Evolutionary conservation across 2,888 invertebrate genomes (phyloP).

Genomic region (Dynastes maya): DNA sequence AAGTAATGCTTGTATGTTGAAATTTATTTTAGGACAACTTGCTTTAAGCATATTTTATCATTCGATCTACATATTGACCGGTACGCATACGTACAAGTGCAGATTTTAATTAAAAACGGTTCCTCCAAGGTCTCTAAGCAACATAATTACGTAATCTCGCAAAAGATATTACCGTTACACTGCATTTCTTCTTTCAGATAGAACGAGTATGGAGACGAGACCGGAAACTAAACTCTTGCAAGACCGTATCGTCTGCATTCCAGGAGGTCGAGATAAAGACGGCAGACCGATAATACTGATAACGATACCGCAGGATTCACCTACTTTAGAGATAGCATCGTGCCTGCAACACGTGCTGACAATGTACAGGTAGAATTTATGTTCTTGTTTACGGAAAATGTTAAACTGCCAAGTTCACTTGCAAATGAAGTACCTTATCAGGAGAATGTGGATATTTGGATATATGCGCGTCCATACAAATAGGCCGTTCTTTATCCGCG

Average conservation of each 20-base stretch:
- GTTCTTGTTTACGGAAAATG: slow-evolving; percentile 17
- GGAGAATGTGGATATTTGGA: not conserved
- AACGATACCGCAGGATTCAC: slow-evolving; percentile 75
- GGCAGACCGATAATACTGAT: slow-evolving; percentile 77
- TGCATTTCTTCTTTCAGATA: slow-evolving; percentile 42
- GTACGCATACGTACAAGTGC: not conserved
- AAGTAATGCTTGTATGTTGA: not conserved
- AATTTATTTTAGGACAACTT: slow-evolving; percentile 18
- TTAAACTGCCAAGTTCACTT: slow-evolving; percentile 9
- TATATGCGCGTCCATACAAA: not conserved
- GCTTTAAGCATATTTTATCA: not conserved
- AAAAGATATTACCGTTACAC: slow-evolving; percentile 15
- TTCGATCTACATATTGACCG: not conserved
- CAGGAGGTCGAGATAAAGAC: slow-evolving; percentile 79
- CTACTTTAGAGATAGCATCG: slow-evolving; percentile 69
- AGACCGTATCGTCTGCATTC: slow-evolving; percentile 75
- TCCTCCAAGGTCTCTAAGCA: slow-evolving; percentile 2
- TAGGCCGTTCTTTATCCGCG: not conserved
- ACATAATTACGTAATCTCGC: slow-evolving; percentile 7
- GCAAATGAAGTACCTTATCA: not conserved
- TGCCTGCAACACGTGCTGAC: slow-evolving; percentile 72
- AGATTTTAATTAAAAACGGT: not conserved
- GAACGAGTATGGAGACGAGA: slow-evolving; percentile 46
- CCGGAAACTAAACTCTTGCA: slow-evolving; percentile 67
- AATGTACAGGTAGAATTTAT: slow-evolving; percentile 72